phyloP scores from a whole-genome alignment of 2,113 vertebrate species.

The Macaca fascicularis region DNA sequence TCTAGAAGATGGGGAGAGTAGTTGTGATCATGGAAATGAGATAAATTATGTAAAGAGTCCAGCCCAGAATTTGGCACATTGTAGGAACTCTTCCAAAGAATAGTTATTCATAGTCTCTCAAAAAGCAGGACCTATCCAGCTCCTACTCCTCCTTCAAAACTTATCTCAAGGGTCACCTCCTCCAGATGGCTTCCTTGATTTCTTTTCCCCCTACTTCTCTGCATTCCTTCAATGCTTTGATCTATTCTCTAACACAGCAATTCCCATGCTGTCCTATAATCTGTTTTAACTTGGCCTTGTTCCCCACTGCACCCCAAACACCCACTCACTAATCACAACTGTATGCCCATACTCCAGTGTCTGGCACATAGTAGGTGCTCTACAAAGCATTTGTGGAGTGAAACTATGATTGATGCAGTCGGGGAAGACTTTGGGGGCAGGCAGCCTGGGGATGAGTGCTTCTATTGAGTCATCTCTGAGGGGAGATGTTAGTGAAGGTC shows the following conservation, averaged over 20 bases:
- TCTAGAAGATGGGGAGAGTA: not conserved
- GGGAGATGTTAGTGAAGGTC: not conserved
- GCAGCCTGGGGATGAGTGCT: accelerated
- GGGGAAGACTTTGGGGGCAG: too few relatives aligned
- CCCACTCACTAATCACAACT: not conserved
- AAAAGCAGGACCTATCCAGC: not conserved
- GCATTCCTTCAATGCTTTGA: not conserved
- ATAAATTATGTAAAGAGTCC: not conserved
- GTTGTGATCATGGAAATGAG: not conserved
- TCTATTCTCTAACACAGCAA: not conserved
- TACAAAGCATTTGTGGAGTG: not conserved
- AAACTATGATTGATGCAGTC: accelerated
- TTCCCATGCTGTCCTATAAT: not conserved
- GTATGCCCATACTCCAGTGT: not conserved
- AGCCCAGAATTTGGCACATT: not conserved
- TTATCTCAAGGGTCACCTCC: not conserved
- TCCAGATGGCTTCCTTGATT: not conserved
- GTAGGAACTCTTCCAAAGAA: not conserved
- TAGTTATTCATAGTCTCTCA: not conserved
- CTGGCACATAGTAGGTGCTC: not conserved
- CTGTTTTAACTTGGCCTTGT: not conserved
- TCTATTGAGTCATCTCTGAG: not conserved
- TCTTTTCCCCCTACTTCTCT: not conserved
- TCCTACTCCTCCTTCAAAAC: not conserved
- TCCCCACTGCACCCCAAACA: not conserved